Evolutionary conservation across 1,140 invertebrate genomes (phyloP).

Genomic region (Oryctes rhinoceros): DNA sequence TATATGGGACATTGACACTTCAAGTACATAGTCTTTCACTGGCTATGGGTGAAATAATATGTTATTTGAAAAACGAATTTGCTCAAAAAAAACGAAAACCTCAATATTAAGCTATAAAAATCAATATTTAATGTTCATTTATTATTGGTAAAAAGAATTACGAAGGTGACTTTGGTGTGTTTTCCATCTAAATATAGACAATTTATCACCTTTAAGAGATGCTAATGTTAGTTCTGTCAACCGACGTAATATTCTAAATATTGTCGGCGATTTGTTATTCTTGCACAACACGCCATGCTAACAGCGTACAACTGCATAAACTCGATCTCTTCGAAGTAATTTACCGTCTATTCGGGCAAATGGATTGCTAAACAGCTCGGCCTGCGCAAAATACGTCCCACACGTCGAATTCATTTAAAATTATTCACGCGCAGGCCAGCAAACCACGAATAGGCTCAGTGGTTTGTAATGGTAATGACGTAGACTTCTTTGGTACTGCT

Average conservation of each 20-base stretch:
- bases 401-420: conserved; percentile 31
- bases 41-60: no score
- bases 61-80: no score
- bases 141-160: no score
- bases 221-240: background rate
- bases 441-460: background rate
- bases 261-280: conserved; percentile 2
- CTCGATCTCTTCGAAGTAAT: conserved; percentile 7
- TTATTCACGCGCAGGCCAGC: conserved; percentile 6
- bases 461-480: background rate
- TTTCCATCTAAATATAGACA: no score
- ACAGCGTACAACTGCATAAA: conserved; percentile 11
- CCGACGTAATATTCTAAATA: conserved; percentile 10
- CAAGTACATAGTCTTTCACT: no score
- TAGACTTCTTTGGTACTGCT: background rate
- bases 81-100: no score
- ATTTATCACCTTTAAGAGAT: no score
- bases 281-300: background rate
- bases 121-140: no score
- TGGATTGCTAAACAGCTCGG: conserved; percentile 24
- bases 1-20: no score
- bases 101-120: no score
- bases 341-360: conserved; percentile 2
- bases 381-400: conserved; percentile 5
- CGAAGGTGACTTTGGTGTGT: no score